phyloP scores from a whole-genome alignment of 2,113 vertebrate species.

The Callionymus lyra region DNA sequence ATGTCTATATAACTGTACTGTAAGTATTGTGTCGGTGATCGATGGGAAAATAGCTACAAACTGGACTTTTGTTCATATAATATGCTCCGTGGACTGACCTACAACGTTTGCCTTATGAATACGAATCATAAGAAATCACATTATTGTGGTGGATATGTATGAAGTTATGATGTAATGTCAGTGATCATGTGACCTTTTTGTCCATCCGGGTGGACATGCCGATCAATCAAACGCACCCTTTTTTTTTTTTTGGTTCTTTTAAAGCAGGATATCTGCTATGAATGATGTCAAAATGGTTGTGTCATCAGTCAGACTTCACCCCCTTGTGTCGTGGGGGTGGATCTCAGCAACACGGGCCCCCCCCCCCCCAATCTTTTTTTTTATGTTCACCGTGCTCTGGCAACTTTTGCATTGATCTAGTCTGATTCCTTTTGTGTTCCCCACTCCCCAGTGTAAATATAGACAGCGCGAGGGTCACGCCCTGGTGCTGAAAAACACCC shows the following conservation, averaged over 20 bases:
- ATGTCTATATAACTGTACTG: background rate
- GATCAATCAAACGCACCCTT: slow-evolving; percentile 19
- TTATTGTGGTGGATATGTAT: slow-evolving; percentile 38
- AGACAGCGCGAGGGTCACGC: slow-evolving; percentile 54
- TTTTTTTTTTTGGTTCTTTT: slow-evolving; percentile 22
- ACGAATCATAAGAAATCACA: slow-evolving; percentile 37
- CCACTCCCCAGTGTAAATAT: slow-evolving; percentile 66
- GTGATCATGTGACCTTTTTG: slow-evolving; percentile 47
- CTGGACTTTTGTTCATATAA: slow-evolving; percentile 43
- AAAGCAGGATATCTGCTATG: slow-evolving; percentile 54
- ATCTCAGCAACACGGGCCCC: slow-evolving; percentile 51
- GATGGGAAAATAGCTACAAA: slow-evolving; percentile 43
- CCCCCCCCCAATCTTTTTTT: slow-evolving; percentile 46
- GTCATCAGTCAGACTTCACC: slow-evolving; percentile 38
- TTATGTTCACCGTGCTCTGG: slow-evolving; percentile 39
- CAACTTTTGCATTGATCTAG: slow-evolving; percentile 38
- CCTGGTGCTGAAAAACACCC: slow-evolving; percentile 26
- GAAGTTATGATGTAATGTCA: slow-evolving; percentile 30
- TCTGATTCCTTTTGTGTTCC: slow-evolving; percentile 36
- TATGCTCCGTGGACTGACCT: slow-evolving; percentile 51
- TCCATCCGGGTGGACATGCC: slow-evolving; percentile 40
- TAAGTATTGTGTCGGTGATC: slow-evolving; percentile 27
- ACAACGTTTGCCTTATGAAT: slow-evolving; percentile 61
- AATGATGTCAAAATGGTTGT: slow-evolving; percentile 73
- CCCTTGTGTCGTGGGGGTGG: slow-evolving; percentile 40